Base-by-base conservation (phyloP, 2,797 vertebrate genomes). In the Phyllotis vaccarum region DNA sequence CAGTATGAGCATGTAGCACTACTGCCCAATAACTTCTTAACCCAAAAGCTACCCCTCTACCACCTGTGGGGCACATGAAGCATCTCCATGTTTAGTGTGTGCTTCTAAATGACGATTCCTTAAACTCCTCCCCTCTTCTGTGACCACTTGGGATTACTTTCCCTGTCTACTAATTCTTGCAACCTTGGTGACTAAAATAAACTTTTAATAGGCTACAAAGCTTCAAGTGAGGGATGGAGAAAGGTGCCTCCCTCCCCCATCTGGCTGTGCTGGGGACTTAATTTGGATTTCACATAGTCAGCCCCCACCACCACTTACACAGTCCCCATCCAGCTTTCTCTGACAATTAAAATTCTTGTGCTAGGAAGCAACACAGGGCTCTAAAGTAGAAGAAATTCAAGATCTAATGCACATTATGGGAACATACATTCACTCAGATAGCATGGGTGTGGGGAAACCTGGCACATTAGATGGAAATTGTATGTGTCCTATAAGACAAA, bases 321-420 rank as follows among this genome's bases (percentile, higher is more conserved):
- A 72, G 49, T 56, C 52, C 86, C n/a, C 10, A 10, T 6, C n/a
- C 43, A 8, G 6, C 83, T 70, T 74, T 19, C 40, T 49, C 86
- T 82, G 34, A 37, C 72, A 94, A 60, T n/a, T 95, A 64, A 74
- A 85, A 37, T 75, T 64, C 79, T 52, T 79, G 81, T 88, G 72
- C 29, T n/a, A 90, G 74, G 78, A 93, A 95, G 81, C 37, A 82
- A 19, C 34, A 43, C 64, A 11, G 54, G 56, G 64, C n/a, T 78
- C 37, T 34, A n/a, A 75, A 75, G 72, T 16, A 58, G 34, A 93
- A 86, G 54, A 92, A 94, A 95, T 62, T 95, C 89, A 97, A 94
- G 56, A 81, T 85, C 64, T 76, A 76, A 58, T 34, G 27, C 43
- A 80, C 19, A 60, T 58, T 68, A 43, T 75, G 70, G 46, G n/a